Conservation (phyloP, 2,113 vertebrate genomes). For the Jaculus jaculus region DNA sequence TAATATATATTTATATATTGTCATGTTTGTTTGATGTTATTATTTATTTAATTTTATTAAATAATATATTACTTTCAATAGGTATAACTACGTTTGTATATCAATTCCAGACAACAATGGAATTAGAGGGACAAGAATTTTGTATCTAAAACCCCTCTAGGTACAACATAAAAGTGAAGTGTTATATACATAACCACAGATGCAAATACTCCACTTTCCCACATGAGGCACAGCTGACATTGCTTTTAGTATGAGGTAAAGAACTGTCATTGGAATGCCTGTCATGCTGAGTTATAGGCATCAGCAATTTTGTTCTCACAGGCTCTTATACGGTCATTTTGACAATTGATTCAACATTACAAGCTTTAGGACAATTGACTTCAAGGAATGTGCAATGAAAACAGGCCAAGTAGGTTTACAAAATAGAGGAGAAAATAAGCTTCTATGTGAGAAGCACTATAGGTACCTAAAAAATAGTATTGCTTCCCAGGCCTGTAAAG, state of each 20-base stretch:
- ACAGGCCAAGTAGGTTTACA: background rate
- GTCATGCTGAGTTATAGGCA: fast-evolving
- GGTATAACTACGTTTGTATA: background rate
- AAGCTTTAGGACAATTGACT: background rate
- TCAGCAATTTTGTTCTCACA: background rate
- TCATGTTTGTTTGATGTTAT: too few relatives aligned
- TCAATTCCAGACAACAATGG: background rate
- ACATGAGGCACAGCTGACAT: background rate
- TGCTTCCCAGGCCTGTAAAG: background rate
- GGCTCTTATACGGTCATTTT: background rate
- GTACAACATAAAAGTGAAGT: background rate
- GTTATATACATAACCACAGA: background rate
- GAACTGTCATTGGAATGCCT: background rate
- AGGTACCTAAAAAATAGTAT: background rate
- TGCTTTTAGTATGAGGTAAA: background rate
- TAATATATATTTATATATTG: too few relatives aligned
- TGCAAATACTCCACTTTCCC: background rate
- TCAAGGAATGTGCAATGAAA: background rate
- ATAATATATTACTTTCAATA: background rate
- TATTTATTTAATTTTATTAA: background rate
- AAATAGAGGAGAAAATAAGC: background rate
- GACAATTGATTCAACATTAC: background rate
- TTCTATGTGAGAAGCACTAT: background rate
- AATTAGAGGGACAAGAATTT: background rate
- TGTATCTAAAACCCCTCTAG: background rate